phyloP scores from a whole-genome alignment of 2,888 invertebrate genomes.

The Tubiluchus corallicola region DNA sequence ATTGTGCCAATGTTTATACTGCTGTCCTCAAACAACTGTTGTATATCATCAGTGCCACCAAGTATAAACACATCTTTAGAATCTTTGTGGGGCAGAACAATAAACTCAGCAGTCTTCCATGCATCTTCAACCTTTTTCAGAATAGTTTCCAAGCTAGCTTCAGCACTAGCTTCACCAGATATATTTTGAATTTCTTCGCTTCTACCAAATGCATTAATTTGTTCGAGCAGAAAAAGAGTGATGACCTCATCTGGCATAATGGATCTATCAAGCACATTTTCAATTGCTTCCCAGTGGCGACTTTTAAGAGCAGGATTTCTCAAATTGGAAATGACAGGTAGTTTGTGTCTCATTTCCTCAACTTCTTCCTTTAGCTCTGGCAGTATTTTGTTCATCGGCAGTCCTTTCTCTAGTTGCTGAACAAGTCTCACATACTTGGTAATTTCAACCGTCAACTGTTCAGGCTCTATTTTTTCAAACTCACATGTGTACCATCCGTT shows the following conservation, averaged over 20 bases:
- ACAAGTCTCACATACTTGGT: conserved; percentile 49
- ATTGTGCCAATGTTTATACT: conserved; percentile 70
- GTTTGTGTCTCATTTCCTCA: conserved; percentile 53
- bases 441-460: conserved; percentile 46
- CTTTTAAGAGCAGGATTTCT: conserved; percentile 56
- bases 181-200: conserved; percentile 59
- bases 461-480: conserved; percentile 50
- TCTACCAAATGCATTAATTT: conserved; percentile 51
- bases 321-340: conserved; percentile 58
- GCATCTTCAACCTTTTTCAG: conserved; percentile 65
- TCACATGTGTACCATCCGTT: conserved; percentile 21
- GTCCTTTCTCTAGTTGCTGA: conserved; percentile 58
- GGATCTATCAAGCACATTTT: conserved; percentile 47
- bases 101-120: conserved; percentile 61
- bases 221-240: conserved; percentile 47
- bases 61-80: conserved; percentile 61
- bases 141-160: conserved; percentile 57
- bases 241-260: conserved; percentile 47
- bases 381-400: conserved; percentile 59
- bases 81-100: conserved; percentile 56
- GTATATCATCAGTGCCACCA: conserved; percentile 66
- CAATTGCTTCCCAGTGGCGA: conserved; percentile 69
- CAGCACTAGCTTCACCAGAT: conserved; percentile 69
- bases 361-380: conserved; percentile 55
- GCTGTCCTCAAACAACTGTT: conserved; percentile 59